A percentile compares a stretch with the other conserved stretches of the same genome.
These are phyloP conservation scores for Cryptomyrus ogoouensis DNA, from an alignment of 2,113 vertebrate species.

Conservation along the genomic window DNA sequence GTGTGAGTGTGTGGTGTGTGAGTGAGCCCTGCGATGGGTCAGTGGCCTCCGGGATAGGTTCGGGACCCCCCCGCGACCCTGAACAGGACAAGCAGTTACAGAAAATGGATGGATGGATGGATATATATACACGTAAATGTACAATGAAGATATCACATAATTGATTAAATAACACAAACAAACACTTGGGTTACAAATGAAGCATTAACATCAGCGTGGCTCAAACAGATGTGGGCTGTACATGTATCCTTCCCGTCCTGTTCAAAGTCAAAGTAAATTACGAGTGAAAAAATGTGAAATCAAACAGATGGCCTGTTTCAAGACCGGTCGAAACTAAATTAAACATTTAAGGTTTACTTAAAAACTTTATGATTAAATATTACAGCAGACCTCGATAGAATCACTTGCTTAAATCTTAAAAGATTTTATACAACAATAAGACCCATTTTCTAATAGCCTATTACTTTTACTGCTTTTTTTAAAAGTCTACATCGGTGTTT, in stretches of 20 bases:
- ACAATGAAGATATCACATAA: background rate
- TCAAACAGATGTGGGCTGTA: background rate
- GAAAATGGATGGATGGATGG: background rate
- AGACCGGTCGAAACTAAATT: constrained; percentile 40
- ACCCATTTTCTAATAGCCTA: background rate
- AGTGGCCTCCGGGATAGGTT: background rate
- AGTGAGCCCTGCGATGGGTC: background rate
- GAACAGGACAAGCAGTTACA: background rate
- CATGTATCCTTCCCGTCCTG: background rate
- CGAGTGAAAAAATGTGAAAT: constrained; percentile 33
- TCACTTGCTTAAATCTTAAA: background rate
- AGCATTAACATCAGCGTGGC: constrained; percentile 2
- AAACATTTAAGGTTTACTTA: constrained; percentile 52
- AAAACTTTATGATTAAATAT: constrained; percentile 56
- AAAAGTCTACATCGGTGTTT: background rate
- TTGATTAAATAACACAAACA: background rate
- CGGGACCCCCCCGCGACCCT: background rate
- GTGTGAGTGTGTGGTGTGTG: no score
- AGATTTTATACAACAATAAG: background rate
- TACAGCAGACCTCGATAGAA: constrained; percentile 28
- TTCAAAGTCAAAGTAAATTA: background rate
- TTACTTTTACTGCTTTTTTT: background rate
- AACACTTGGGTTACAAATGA: constrained; percentile 1
- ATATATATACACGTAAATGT: background rate
- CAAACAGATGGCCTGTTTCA: constrained; percentile 55